Evolutionary conservation across 2,797 vertebrate species (phyloP), one percentile per base, ranked within the genome.

Genomic region (Rhincodon typus): DNA sequence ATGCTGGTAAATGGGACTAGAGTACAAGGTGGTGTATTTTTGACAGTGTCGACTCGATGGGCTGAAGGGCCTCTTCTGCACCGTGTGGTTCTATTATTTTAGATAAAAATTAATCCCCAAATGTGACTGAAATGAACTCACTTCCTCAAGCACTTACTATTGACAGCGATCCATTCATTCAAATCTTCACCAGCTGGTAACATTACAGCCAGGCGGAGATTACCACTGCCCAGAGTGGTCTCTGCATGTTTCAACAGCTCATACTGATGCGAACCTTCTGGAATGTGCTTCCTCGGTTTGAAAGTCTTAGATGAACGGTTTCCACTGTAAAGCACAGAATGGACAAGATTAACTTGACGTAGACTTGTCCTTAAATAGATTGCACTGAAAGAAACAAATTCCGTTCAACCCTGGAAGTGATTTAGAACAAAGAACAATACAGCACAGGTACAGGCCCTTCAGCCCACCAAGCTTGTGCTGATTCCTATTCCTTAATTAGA

Each of bases 271-370:
- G 99, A 99, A 30, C 99, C 99, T 97, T 99, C 99, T 0, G 99
- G 99, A 97, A 99, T 99, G 95, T 99, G 99, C 98, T 99, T 99
- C 98, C 99, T 99, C 97, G 99, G 99, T 97, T 99, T 99, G 98
- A 99, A 99, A 0, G 99, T 99, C 98, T 98, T 99, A 96, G 98
- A 98, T 96, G 99, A 98, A 96, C 99, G 99, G 97, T 97, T 99
- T 96, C 98, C 98, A 96, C 99, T 99, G 97, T 57, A 0, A 96
- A 27, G 96, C 23, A 66, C 95, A 17, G 62, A 30, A 21, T 66
- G 30, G 27, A 30, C 62, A 66, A 7, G 2, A 23, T 66, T 91
- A 66, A 34, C 13, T 66, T 5, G 27, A 57, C 2, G 66, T 57
- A 30, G 25, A 62, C 30, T 62, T n/a, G 57, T 6, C 19, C 38